Percentiles rank a stretch among this genome's conserved stretches.
Evolutionary conservation across 2,797 vertebrate genomes (phyloP).

Genomic region (Xerus rutilus): DNA sequence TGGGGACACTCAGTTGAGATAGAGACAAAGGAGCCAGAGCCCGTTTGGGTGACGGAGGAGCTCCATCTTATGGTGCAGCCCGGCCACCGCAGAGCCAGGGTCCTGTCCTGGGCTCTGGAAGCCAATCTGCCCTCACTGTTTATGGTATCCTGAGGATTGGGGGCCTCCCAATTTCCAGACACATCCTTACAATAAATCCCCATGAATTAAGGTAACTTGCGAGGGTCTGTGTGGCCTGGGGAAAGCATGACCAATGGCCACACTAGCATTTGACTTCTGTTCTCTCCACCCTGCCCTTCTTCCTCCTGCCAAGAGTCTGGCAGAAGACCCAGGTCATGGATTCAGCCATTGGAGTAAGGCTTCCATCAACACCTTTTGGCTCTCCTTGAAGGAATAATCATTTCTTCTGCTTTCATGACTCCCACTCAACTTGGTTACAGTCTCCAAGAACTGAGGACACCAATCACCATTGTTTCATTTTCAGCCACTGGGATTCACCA

Average conservation of each 20-base stretch:
- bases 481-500: not conserved
- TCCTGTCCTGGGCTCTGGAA: not conserved
- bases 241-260: not conserved
- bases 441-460: not conserved
- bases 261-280: not conserved
- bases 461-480: not conserved
- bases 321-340: not conserved
- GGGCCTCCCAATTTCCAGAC: constrained; percentile 14
- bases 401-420: not conserved
- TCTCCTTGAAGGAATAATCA: not conserved
- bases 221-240: not conserved
- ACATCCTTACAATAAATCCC: not conserved
- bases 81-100: not conserved
- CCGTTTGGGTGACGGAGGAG: accelerated
- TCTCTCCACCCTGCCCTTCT: not conserved
- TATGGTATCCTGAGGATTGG: not conserved
- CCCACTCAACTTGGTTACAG: not conserved
- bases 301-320: not conserved
- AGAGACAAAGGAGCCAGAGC: not conserved
- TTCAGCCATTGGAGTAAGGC: too few species aligned
- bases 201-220: not conserved
- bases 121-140: not conserved
- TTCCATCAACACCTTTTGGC: not conserved
- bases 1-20: not conserved
- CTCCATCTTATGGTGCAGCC: too few species aligned